Base-by-base conservation (phyloP, 2,888 invertebrate genomes). In the Oscheius onirici region DNA sequence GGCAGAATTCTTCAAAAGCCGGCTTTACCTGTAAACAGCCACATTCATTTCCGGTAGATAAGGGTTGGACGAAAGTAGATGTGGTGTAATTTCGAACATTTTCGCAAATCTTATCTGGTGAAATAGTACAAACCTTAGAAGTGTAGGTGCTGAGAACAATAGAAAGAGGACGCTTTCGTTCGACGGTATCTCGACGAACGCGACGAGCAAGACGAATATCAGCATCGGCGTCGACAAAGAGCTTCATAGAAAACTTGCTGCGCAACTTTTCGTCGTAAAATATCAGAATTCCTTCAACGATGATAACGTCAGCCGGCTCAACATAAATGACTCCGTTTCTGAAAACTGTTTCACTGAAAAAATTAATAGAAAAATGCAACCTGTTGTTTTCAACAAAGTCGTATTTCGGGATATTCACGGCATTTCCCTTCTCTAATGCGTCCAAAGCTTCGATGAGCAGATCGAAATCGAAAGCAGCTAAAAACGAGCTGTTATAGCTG, bases 191-290 rank as follows among this genome's bases (percentile, higher is more conserved):
- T 73, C 97, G 91, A 46, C 95, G 93, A 61, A 99, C 97, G 92
- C 97, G 91, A 84, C 97, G 91, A 0, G 97, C 95, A 24, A 99
- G 91, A 86, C 99, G 91, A 0, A 96, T 99, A 88, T 99, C 99
- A 0, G 99, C 96, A 90, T 99, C 97, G 0, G 97, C 97, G 88
- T 99, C 99, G 3, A 99, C 97, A 90, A 99, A 99, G 46, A 99
- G 90, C 89, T 99, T 99, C 95, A 99, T 97, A 89, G 97, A 95
- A 90, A 97, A 99, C 72, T 97, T 90, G 74, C 96, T 93, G 65
- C 97, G 90, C 75, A 99, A 93, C 88, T 94, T 93, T 0, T 94
- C 94, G 89, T 95, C 95, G 90, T 97, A 97, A 90, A 99, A 99
- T 44, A 95, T 95, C 71, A 99, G 91, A 88, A 99, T 99, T 22